Evolutionary conservation across 2,797 vertebrate species (phyloP), one percentile per base, ranked within the genome.

Genomic region (Hippoglossus hippoglossus): DNA sequence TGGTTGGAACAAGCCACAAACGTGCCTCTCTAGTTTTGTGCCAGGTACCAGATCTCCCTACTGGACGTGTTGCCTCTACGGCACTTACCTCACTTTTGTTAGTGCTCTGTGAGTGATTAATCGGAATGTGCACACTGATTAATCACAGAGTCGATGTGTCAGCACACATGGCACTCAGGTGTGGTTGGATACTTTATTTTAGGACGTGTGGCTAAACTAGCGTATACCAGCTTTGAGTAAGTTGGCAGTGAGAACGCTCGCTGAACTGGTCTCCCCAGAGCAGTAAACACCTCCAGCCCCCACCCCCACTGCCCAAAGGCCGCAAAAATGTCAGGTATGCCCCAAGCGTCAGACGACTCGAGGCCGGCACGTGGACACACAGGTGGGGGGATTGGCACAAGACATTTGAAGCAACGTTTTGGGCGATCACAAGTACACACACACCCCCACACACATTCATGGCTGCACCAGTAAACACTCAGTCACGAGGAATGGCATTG

Each of bases 301-400:
- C 74, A 55, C 67, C 71, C 73, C 71, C 71, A 15, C 54, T 0
- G 0, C 56, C 50, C 36, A 22, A 8, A 61, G 5, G 56, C 80
- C 72, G 21, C 76, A 86, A 68, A 83, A 83, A 92, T 91, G 73
- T 70, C 80, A 85, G 81, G 83, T 87, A 88, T 87, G 85, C 67
- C 63, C 15, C 5, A 36, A 24, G 67, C 36, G 39, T 50, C 61
- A 51, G 62, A 39, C 52, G 44, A 4, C 59, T 24, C 0, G 1
- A 66, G 63, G 53, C 24, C 15, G 3, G 47, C 50, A 22, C 3
- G 36, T 69, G 79, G 58, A 68, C 56, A 10, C 11, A 15, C 54
- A 51, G 16, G 50, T 3, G 16, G 47, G 9, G 18, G 18, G 46
- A 22, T 10, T 15, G 16, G 6, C 36, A 50, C 31, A 36, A 0